phyloP scores from a whole-genome alignment of 2,888 invertebrate species.

The Phragmatobia fuliginosa region DNA sequence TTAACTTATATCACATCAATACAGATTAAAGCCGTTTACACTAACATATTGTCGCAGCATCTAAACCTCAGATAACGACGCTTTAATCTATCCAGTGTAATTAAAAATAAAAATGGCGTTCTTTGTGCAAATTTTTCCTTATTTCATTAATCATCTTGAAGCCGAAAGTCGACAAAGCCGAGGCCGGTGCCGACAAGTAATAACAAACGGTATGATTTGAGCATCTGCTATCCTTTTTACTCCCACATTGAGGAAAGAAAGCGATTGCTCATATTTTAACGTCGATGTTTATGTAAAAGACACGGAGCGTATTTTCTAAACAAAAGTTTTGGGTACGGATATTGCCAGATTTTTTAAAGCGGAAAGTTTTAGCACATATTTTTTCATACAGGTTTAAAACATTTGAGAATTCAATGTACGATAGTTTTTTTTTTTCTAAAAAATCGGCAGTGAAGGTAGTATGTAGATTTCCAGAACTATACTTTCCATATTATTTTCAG shows the following conservation, averaged over 20 bases:
- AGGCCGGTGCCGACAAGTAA: conserved; percentile 68
- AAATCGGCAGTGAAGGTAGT: not conserved
- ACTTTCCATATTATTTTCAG: no score
- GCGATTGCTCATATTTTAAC: conserved; percentile 66
- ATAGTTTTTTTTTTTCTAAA: not conserved
- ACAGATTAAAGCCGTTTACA: conserved; percentile 21
- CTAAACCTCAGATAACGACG: conserved; percentile 19
- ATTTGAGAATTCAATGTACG: not conserved
- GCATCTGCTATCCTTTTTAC: conserved; percentile 55
- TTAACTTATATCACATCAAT: not conserved
- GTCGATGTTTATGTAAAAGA: conserved; percentile 69
- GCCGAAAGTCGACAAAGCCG: conserved; percentile 65
- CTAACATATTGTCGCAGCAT: conserved; percentile 31
- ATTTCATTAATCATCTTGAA: conserved; percentile 73
- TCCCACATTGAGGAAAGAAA: conserved; percentile 50
- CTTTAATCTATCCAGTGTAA: conserved; percentile 40
- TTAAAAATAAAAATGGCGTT: conserved; percentile 48
- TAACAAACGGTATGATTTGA: conserved; percentile 70
- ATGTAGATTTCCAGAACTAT: not conserved
- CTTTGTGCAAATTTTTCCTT: conserved; percentile 62
- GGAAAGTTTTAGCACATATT: conserved; percentile 12
- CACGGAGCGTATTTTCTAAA: conserved; percentile 69
- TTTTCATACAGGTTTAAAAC: not conserved
- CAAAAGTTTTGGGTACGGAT: conserved; percentile 54
- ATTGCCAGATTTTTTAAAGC: conserved; percentile 33